These are phyloP conservation scores for Phocides pigmalion DNA, from an alignment of 1,140 invertebrate species.

Conservation along the genomic window DNA sequence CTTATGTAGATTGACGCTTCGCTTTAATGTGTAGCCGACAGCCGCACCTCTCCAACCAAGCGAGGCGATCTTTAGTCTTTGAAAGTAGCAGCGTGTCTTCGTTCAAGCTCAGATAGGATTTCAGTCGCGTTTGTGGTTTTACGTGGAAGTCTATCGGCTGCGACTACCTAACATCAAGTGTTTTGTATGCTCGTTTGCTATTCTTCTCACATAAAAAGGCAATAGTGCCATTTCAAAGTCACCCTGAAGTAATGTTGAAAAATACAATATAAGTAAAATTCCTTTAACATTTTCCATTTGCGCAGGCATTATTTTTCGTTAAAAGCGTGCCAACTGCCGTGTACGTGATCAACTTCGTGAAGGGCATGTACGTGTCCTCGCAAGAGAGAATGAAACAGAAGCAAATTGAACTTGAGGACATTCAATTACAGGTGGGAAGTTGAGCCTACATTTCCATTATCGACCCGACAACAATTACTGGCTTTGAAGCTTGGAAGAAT, in stretches of 20 bases:
- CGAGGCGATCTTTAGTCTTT: too few relatives aligned
- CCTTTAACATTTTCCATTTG: constrained; percentile 31
- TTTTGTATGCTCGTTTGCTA: too few relatives aligned
- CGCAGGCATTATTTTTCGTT: constrained; percentile 62
- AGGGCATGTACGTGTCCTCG: constrained; percentile 53
- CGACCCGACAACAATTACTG: not conserved
- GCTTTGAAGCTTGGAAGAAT: not conserved
- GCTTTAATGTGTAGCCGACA: too few relatives aligned
- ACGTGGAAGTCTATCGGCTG: too few relatives aligned
- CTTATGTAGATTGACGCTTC: too few relatives aligned
- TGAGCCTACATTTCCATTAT: not conserved
- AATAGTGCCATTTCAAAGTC: not conserved
- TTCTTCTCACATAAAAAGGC: too few relatives aligned
- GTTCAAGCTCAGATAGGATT: too few relatives aligned
- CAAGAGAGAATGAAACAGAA: constrained; percentile 54
- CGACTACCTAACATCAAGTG: too few relatives aligned
- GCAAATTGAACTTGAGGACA: constrained; percentile 63
- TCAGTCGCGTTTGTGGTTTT: too few relatives aligned
- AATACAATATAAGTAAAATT: not conserved
- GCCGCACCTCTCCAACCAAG: too few relatives aligned
- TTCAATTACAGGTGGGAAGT: constrained; percentile 61
- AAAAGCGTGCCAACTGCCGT: constrained; percentile 66
- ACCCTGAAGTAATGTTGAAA: not conserved
- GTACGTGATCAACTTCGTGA: constrained; percentile 63
- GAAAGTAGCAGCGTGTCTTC: too few relatives aligned